Base-by-base conservation (phyloP, 2,113 vertebrate species). In the Meles meles region DNA sequence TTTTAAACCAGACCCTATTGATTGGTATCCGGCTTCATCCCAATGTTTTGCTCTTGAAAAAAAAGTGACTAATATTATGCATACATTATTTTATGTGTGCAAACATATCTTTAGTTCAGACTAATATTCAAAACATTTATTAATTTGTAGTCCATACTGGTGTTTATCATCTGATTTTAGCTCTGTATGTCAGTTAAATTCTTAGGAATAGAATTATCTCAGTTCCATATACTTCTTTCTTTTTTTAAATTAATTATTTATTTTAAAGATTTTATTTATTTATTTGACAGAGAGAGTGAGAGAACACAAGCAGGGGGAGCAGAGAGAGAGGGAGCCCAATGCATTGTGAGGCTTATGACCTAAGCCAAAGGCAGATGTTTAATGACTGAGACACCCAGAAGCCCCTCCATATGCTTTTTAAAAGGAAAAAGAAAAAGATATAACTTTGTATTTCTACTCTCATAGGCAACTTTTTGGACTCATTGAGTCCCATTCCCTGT, bases 61-160 rank as follows among this genome's bases (percentile, higher is more conserved):
- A 65, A 65, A 31, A 65, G 7, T 91, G 31, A 87, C 87, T 87
- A 34, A 39, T 81, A 65, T 82, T 81, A 23, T 72, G 23, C 37
- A 65, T 21, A 87, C 14, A 87, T 65, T 72, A 55, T 86, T 90
- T 20, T 5, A 47, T 74, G 34, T 49, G 65, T 81, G 11, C 7
- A 37, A 57, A 87, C 6, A 65, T 44, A 65, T 34, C 15, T 87
- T 57, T 20, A 13, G 18, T 81, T 94, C 47, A 47, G 57, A 94
- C 4, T 74, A 34, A 91, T 80, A 74, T 90, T 90, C 31, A 96
- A 94, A 94, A 90, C 55, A 90, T n/a, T 89, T 83, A 77, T 49
- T 29, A 72, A 81, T 31, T 34, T 57, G 20, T 39, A 65, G 31
- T 34, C 21, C 52, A 82, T 90, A 86, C 15, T 85, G 34, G 11